phyloP scores from a whole-genome alignment of 92 coral and sea anemone species.

The Palythoa heliodiscus region DNA sequence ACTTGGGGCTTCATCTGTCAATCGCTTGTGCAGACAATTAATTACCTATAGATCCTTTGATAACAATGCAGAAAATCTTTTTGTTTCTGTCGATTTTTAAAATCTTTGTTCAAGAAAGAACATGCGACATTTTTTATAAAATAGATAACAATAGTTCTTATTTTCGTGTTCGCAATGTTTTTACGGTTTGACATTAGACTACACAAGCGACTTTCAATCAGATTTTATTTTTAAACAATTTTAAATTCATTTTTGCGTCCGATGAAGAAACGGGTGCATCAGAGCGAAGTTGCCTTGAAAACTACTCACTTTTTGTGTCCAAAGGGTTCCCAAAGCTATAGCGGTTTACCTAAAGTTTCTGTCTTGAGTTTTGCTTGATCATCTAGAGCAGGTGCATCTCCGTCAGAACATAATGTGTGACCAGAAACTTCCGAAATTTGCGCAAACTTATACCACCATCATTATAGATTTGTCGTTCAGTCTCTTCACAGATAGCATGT shows the following conservation, averaged over 20 bases:
- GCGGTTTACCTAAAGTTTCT: not conserved
- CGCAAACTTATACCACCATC: conserved; percentile 32
- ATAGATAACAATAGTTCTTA: not conserved
- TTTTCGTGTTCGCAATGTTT: not conserved
- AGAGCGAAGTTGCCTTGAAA: not conserved
- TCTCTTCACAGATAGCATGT: conserved; percentile 32
- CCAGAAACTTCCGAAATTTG: conserved; percentile 27
- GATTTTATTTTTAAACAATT: not conserved
- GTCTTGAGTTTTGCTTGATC: not conserved
- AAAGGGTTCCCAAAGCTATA: not conserved
- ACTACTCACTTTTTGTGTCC: not conserved
- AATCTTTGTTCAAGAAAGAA: not conserved
- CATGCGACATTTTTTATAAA: not conserved
- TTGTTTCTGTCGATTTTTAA: not conserved
- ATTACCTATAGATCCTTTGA: not conserved
- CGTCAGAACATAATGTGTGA: conserved; percentile 24
- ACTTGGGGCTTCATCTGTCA: not conserved
- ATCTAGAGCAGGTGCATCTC: conserved; percentile 29
- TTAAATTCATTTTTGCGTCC: not conserved
- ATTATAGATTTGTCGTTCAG: conserved; percentile 22
- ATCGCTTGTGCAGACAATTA: not conserved
- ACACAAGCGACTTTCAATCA: not conserved
- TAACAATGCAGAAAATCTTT: not conserved
- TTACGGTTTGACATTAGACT: not conserved
- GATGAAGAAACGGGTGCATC: not conserved